Conservation (phyloP, 2,888 invertebrate genomes). For the Cataglyphis cursor region DNA sequence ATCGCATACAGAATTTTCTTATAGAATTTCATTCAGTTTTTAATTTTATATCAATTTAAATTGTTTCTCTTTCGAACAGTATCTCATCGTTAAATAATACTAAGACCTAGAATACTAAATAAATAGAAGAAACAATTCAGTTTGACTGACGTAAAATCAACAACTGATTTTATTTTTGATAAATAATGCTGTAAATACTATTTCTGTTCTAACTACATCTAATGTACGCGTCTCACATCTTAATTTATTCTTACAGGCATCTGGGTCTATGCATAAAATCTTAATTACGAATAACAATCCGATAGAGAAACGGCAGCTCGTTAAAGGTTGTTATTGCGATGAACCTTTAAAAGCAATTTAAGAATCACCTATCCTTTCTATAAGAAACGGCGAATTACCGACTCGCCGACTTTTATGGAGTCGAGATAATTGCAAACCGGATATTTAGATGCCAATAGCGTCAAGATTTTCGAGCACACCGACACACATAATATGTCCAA, state of each 20-base stretch:
- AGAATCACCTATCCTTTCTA: conserved; percentile 3
- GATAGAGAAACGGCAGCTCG: conserved; percentile 16
- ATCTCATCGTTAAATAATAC: neutral
- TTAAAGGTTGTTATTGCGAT: conserved; percentile 34
- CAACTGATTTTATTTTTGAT: neutral
- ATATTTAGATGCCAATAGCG: conserved; percentile 45
- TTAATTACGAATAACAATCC: neutral
- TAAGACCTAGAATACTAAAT: neutral
- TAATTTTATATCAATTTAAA: neutral
- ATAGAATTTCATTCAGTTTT: neutral
- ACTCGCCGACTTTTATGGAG: conserved; percentile 61
- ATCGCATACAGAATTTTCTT: neutral
- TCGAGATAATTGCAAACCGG: conserved; percentile 39
- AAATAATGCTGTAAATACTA: neutral
- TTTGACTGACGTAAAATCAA: neutral
- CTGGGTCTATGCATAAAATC: neutral
- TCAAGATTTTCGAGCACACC: conserved; percentile 30
- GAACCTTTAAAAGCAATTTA: conserved; percentile 7
- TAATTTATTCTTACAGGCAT: neutral
- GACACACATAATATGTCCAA: neutral
- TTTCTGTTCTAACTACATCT: neutral
- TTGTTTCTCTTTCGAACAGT: neutral
- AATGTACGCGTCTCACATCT: neutral
- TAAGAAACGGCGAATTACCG: conserved; percentile 57
- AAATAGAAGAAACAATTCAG: neutral